Evolutionary conservation across 2,888 invertebrate genomes (phyloP).

Genomic region (Dorcus parallelipipedus): DNA sequence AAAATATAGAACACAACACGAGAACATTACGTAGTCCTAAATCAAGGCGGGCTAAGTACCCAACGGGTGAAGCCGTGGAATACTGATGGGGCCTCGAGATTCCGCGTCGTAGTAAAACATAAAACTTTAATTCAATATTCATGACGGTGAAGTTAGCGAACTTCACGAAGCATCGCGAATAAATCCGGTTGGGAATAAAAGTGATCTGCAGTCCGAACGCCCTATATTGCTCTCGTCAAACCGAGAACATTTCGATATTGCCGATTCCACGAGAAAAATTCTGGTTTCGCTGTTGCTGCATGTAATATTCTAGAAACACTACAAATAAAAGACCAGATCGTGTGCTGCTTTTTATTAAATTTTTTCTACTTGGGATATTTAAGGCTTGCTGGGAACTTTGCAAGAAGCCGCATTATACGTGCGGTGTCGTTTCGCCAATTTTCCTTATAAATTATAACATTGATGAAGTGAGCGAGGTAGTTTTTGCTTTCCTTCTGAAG

Average conservation of each 20-base stretch:
- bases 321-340: too few species aligned
- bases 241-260: background rate
- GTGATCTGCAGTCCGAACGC: background rate
- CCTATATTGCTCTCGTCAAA: too few species aligned
- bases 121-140: constrained; percentile 20
- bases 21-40: constrained; percentile 11
- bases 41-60: constrained; percentile 9
- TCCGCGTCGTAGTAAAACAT: constrained; percentile 7
- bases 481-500: too few species aligned
- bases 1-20: constrained; percentile 8
- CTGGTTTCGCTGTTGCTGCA: constrained; percentile 5
- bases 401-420: too few species aligned
- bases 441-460: too few species aligned
- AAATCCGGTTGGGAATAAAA: constrained; percentile 7
- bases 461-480: too few species aligned
- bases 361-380: too few species aligned
- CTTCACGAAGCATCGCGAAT: constrained; percentile 14
- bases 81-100: constrained; percentile 11
- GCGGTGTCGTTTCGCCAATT: too few species aligned
- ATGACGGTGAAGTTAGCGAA: constrained; percentile 19
- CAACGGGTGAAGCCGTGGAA: constrained; percentile 6
- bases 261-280: background rate
- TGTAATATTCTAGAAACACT: background rate
- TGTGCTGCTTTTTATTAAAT: too few species aligned
- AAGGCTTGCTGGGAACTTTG: too few species aligned